phyloP scores from a whole-genome alignment of 2,113 vertebrate species.

The Thamnophis sirtalis region DNA sequence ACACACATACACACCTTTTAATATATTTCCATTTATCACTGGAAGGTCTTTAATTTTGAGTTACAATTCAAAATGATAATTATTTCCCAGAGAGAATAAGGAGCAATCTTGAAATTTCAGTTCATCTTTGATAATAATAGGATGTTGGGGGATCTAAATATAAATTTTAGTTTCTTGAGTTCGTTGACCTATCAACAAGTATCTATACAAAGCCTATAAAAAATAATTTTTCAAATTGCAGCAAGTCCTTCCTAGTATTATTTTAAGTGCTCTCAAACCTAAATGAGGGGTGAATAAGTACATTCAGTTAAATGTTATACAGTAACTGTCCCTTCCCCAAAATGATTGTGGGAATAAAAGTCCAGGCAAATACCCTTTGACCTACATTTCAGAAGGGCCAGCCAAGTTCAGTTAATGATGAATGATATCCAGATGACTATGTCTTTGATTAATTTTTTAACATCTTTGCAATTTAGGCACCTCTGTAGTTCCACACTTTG shows the following conservation, averaged over 20 bases:
- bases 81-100: slow-evolving; percentile 5
- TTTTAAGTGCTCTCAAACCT: background rate
- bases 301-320: background rate
- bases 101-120: background rate
- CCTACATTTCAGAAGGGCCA: background rate
- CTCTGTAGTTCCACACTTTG: background rate
- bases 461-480: background rate
- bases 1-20: background rate
- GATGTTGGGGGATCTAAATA: background rate
- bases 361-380: background rate
- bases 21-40: slow-evolving; percentile 1
- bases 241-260: background rate
- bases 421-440: background rate
- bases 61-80: slow-evolving; percentile 14
- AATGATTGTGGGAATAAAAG: background rate
- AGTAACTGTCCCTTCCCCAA: background rate
- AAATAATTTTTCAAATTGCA: background rate
- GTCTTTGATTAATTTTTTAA: background rate
- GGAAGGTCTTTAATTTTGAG: slow-evolving; percentile 10
- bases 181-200: background rate
- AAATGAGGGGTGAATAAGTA: background rate
- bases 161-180: background rate
- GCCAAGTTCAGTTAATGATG: background rate
- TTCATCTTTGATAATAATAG: background rate
- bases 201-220: background rate